Conservation (phyloP, 30 jellyfish, hydroid and myxozoan genomes). For the Turritopsis rubra region DNA sequence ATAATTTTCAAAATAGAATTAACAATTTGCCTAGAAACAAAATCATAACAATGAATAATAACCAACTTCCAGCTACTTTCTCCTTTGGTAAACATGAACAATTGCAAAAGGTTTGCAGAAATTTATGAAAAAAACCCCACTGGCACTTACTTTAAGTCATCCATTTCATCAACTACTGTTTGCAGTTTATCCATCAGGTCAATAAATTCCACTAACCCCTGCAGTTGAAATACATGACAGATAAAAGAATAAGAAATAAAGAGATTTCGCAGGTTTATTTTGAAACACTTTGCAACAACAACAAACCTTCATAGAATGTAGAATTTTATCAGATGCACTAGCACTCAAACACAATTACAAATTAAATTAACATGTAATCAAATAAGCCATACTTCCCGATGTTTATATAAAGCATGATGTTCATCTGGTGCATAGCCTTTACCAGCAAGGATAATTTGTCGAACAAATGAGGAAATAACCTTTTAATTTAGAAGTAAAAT, state of each 20-base stretch:
- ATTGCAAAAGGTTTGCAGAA: not conserved
- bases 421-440: constrained; percentile 64
- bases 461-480: constrained; percentile 54
- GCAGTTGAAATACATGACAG: not conserved
- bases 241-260: not conserved
- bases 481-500: not conserved
- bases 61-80: not conserved
- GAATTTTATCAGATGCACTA: too few relatives aligned
- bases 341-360: not conserved
- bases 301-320: too few relatives aligned
- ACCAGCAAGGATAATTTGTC: constrained; percentile 50
- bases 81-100: not conserved
- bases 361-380: not conserved
- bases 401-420: constrained; percentile 27
- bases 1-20: not conserved
- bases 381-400: constrained; percentile 27
- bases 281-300: too few relatives aligned
- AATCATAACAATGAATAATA: not conserved
- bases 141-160: constrained; percentile 22
- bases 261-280: too few relatives aligned
- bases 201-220: constrained; percentile 45
- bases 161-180: constrained; percentile 38
- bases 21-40: not conserved
- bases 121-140: too few relatives aligned
- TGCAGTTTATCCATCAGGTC: constrained; percentile 42